phyloP scores from a whole-genome alignment of 1,140 invertebrate genomes.

The Drosophila erecta region DNA sequence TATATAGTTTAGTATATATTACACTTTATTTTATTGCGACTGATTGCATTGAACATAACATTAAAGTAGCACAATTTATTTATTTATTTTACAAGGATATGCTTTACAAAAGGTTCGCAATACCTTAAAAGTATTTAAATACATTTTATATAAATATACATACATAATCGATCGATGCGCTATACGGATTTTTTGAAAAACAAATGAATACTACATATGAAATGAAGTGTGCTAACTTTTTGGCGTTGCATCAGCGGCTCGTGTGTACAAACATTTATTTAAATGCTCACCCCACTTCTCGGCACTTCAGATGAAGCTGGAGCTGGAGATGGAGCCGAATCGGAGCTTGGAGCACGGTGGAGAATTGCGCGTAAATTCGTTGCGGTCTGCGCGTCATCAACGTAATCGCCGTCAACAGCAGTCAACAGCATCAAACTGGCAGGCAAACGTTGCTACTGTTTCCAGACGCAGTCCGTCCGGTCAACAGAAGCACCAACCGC shows the following conservation, averaged over 20 bases:
- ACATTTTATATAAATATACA: too few species aligned
- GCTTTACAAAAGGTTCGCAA: too few species aligned
- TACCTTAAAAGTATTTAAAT: too few species aligned
- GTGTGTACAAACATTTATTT: conserved; percentile 63
- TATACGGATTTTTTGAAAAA: too few species aligned
- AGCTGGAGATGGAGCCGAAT: conserved; percentile 17
- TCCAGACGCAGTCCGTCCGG: conserved; percentile 49
- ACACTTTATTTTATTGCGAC: too few species aligned
- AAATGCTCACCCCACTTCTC: conserved; percentile 53
- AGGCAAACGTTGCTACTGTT: conserved; percentile 80
- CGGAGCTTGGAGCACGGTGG: conserved; percentile 43
- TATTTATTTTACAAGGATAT: too few species aligned
- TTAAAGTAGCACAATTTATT: too few species aligned
- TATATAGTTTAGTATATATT: too few species aligned
- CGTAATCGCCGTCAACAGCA: conserved; percentile 81
- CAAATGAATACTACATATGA: too few species aligned
- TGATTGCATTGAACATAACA: too few species aligned
- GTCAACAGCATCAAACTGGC: conserved; percentile 81
- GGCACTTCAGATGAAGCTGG: conserved; percentile 45
- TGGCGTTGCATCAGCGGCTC: conserved; percentile 14
- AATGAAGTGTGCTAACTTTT: conserved; percentile 49
- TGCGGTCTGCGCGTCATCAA: conserved; percentile 82
- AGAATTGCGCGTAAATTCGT: conserved; percentile 83
- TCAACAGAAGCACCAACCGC: conserved; percentile 48
- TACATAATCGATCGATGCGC: too few species aligned